Conservation (phyloP, 2,113 vertebrate species). For the Tachysurus fulvidraco region DNA sequence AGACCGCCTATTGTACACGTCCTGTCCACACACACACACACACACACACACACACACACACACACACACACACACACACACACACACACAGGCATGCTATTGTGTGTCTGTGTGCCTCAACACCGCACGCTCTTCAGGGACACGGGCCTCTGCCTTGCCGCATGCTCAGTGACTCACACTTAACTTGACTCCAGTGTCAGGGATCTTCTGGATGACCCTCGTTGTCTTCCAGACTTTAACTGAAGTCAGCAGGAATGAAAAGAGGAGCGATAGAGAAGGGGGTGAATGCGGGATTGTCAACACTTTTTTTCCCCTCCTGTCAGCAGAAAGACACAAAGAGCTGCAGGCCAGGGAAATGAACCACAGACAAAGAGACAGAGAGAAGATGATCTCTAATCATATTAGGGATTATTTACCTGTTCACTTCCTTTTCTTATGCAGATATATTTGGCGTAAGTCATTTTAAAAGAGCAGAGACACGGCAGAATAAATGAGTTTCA, state of each 20-base stretch:
- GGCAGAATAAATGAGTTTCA: no score
- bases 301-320: constrained; percentile 55
- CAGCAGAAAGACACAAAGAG: constrained; percentile 66
- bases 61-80: not conserved
- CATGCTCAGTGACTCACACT: constrained; percentile 67
- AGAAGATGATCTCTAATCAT: constrained; percentile 12
- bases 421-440: no score
- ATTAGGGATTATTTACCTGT: not conserved
- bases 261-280: constrained; percentile 16
- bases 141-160: constrained; percentile 49
- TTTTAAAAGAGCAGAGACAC: no score
- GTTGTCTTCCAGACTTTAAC: constrained; percentile 22
- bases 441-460: no score
- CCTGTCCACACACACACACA: constrained; percentile 32
- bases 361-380: constrained; percentile 18
- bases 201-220: constrained; percentile 59
- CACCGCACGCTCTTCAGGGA: constrained; percentile 51
- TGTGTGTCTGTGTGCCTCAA: constrained; percentile 61
- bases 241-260: constrained; percentile 52
- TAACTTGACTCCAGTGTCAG: constrained; percentile 50
- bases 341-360: constrained; percentile 13
- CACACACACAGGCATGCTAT: constrained; percentile 62
- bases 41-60: constrained; percentile 61
- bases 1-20: constrained; percentile 41
- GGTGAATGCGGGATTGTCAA: constrained; percentile 12